Base-by-base conservation (phyloP, 2,113 vertebrate genomes). In the Axis porcinus region DNA sequence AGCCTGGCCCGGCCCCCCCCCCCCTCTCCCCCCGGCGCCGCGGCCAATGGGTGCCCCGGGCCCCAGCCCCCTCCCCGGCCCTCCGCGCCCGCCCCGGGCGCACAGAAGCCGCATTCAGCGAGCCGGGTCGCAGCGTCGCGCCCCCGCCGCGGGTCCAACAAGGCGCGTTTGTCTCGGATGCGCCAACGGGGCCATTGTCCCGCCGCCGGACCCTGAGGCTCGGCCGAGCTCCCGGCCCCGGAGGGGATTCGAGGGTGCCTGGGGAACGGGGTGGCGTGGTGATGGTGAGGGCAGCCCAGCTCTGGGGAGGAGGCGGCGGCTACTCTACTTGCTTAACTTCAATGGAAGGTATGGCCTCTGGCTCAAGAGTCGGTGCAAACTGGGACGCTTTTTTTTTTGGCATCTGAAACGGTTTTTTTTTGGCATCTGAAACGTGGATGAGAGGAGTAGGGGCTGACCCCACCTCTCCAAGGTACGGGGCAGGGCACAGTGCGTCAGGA, bases 161-260 rank as follows among this genome's bases (percentile, higher is more conserved):
- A 98, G 97, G 97, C 88, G 67, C 91, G 1, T 98, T 98, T 98
- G 98, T 98, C 96, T 91, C 28, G 0, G 25, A 62, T 0, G 60
- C 50, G 98, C 97, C 96, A 98, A 98, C 90, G 45, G 94, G 89
- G 50, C 97, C 94, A 97, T 98, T 98, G 98, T 98, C 97, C 96
- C 87, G 21, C 76, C 14, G 11, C 67, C 3, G 9, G 87, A 85
- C 84, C 82, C 95, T 50, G 50, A 60, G 55, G 86, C 94, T 96
- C 57, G 9, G 84, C 45, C 4, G 86, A 95, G 85, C 76, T 94
- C 89, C 91, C 28, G 85, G 62, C 28, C 89, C 5, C 5, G 27
- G n/a, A 92, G 85, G 70, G 74, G 89, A 91, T 79, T 97, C 30
- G 76, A 96, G 85, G 86, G 91, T 95, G 88, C 98, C 93, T 57